A percentile compares a stretch with the other conserved stretches of the same genome.
These are phyloP conservation scores for Coreius guichenoti DNA, from an alignment of 2,797 vertebrate species.

Conservation along the genomic window DNA sequence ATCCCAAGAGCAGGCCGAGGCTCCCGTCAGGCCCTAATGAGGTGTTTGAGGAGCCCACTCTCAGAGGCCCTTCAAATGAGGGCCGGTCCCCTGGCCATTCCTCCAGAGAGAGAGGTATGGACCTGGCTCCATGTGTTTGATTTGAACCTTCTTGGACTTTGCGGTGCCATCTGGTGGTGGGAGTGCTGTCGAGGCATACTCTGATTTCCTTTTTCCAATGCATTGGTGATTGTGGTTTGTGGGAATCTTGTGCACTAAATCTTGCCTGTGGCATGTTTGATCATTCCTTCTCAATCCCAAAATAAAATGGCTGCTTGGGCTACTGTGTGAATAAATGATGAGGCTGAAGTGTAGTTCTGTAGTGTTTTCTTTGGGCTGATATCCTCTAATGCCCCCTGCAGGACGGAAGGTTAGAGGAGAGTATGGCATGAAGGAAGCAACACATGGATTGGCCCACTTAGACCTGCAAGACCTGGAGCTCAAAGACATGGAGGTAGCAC, in stretches of 20 bases:
- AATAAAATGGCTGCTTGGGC: background rate
- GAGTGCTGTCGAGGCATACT: constrained; percentile 52
- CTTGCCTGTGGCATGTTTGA: background rate
- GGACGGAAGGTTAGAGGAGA: constrained; percentile 74
- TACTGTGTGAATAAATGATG: background rate
- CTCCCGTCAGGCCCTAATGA: constrained; percentile 67
- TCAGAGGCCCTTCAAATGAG: constrained; percentile 51
- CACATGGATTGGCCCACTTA: constrained; percentile 73
- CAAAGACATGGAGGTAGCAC: constrained; percentile 92
- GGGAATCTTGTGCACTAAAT: background rate
- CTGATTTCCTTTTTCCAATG: constrained; percentile 18
- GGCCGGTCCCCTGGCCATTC: constrained; percentile 46
- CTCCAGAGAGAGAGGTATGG: constrained; percentile 66
- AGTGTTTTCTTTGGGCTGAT: background rate
- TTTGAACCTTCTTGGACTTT: constrained; percentile 43
- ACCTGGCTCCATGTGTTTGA: constrained; percentile 40
- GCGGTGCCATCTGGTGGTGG: constrained; percentile 70
- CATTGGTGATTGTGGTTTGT: constrained; percentile 7
- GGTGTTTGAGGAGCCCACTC: constrained; percentile 68
- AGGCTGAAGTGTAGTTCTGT: no score
- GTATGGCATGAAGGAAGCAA: constrained; percentile 74
- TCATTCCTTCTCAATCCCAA: background rate
- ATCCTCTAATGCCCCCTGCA: constrained; percentile 60
- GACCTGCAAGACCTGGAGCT: constrained; percentile 82
- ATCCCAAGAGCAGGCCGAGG: constrained; percentile 59